phyloP scores from a whole-genome alignment of 2,888 invertebrate species.

The Lomographa bimaculata region DNA sequence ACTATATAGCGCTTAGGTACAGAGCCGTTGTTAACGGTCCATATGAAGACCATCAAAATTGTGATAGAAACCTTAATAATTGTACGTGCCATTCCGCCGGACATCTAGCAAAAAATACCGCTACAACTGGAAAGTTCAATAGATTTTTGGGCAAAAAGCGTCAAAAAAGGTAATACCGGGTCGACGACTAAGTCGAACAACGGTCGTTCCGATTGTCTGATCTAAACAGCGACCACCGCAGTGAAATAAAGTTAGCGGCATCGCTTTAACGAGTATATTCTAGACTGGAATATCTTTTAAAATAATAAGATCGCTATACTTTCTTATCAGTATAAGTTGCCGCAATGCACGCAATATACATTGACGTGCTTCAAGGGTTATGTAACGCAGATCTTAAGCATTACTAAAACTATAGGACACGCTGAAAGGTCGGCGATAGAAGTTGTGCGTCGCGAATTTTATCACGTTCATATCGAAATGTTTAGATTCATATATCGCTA shows the following conservation, averaged over 20 bases:
- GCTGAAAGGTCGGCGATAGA: conserved; percentile 22
- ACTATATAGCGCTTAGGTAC: conserved; percentile 28
- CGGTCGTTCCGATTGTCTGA: conserved; percentile 71
- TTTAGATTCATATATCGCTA: conserved; percentile 32
- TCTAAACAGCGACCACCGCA: conserved; percentile 44
- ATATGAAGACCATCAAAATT: conserved; percentile 48
- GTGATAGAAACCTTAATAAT: conserved; percentile 67
- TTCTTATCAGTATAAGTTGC: conserved; percentile 25
- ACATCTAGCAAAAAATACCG: conserved; percentile 64
- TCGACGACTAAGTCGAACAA: conserved; percentile 68
- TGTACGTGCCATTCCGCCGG: conserved; percentile 57
- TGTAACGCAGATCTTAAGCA: conserved; percentile 28
- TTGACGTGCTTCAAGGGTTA: conserved; percentile 29
- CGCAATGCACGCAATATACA: conserved; percentile 34
- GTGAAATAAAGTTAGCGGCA: conserved; percentile 36
- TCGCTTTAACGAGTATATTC: conserved; percentile 20
- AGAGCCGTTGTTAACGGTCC: conserved; percentile 56
- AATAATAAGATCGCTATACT: conserved; percentile 10
- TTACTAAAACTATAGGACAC: conserved; percentile 25
- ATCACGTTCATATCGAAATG: conserved; percentile 26
- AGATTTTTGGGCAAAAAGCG: conserved; percentile 75
- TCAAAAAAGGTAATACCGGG: conserved; percentile 71
- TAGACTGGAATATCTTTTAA: conserved; percentile 18
- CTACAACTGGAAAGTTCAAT: conserved; percentile 70
- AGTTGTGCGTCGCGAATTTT: conserved; percentile 22